These are phyloP conservation scores for Rhadina sibilatrix DNA, from an alignment of 2,113 vertebrate genomes.

Conservation along the genomic window DNA sequence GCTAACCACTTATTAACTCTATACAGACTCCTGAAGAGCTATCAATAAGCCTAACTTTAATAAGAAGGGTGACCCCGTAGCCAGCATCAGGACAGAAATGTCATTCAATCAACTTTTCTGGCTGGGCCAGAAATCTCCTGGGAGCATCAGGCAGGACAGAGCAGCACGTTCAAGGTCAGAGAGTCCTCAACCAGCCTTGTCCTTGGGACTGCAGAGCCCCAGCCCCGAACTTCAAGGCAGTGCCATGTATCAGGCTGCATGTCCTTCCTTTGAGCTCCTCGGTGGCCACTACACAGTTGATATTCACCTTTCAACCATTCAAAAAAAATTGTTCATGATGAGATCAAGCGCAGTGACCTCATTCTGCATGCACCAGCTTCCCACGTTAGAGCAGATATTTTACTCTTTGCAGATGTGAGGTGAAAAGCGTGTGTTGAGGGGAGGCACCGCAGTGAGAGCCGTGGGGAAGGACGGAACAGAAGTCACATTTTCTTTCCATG, in stretches of 20 bases:
- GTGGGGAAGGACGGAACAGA: not conserved
- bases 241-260: not conserved
- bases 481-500: not conserved
- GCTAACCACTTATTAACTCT: constrained; percentile 60
- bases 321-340: not conserved
- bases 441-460: not conserved
- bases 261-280: not conserved
- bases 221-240: not conserved
- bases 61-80: not conserved
- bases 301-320: not conserved
- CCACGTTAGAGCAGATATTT: not conserved
- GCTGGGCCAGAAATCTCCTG: not conserved
- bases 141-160: not conserved
- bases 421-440: not conserved
- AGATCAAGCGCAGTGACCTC: constrained; percentile 25
- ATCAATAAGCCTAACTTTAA: constrained; percentile 13
- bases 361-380: not conserved
- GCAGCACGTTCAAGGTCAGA: not conserved
- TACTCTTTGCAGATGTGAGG: not conserved
- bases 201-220: not conserved
- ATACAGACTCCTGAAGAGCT: constrained; percentile 29
- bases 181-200: not conserved
- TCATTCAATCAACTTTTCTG: not conserved
- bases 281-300: not conserved
- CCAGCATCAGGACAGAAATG: not conserved